Conservation (phyloP, 2,113 vertebrate species). For the Solea solea region DNA sequence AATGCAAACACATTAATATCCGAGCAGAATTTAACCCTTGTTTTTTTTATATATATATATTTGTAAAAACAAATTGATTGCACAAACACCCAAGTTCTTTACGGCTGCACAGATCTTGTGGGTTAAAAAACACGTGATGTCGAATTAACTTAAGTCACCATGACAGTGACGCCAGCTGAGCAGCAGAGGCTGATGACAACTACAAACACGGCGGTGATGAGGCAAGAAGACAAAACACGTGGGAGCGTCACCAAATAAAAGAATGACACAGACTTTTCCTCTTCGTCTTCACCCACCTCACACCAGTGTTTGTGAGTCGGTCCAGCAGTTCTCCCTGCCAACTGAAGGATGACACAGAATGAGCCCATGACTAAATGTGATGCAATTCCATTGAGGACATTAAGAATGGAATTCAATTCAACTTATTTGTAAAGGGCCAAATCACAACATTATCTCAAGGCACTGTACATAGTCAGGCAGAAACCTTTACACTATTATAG, state of each 20-base stretch:
- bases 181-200: slow-evolving; percentile 5
- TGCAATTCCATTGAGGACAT: neutral
- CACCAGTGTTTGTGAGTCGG: slow-evolving; percentile 41
- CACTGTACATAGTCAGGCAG: no score
- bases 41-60: no score
- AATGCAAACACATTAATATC: no score
- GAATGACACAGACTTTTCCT: slow-evolving; percentile 5
- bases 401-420: neutral
- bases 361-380: slow-evolving; percentile 33
- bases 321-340: neutral
- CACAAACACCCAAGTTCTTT: no score
- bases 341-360: slow-evolving; percentile 11
- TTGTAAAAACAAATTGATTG: no score
- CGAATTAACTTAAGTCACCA: slow-evolving; percentile 19
- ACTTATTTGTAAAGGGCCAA: neutral
- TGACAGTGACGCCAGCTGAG: slow-evolving; percentile 10
- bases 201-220: neutral
- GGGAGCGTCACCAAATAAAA: slow-evolving; percentile 5
- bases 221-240: neutral
- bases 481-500: no score
- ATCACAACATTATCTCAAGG: no score
- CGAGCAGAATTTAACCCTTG: no score
- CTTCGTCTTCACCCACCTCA: slow-evolving; percentile 24
- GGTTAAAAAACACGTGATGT: neutral
- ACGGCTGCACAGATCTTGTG: neutral